Percentiles rank a stretch among this genome's conserved stretches.
phyloP scores from a whole-genome alignment of 30 jellyfish, hydroid and myxozoan genomes.

The Aurelia coerulea region DNA sequence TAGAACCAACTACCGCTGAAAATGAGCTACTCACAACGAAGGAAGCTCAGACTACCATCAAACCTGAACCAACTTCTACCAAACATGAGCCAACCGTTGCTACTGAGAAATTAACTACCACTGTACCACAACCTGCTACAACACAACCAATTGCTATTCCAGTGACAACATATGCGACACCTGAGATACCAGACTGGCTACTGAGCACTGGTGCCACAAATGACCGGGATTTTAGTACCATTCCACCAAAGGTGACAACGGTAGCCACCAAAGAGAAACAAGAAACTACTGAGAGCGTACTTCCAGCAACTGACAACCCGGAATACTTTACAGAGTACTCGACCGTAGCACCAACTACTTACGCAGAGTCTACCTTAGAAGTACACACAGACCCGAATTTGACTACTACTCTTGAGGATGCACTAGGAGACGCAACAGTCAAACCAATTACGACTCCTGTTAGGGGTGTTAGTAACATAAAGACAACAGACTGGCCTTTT shows the following conservation, averaged over 20 bases:
- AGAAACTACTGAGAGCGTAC: no score
- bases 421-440: neutral
- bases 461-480: neutral
- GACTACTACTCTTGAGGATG: constrained; percentile 1
- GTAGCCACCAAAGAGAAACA: no score
- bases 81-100: neutral
- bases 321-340: no score
- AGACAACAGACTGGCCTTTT: neutral
- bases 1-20: neutral
- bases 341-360: no score
- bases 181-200: neutral
- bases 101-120: neutral
- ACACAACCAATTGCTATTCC: neutral
- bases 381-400: neutral
- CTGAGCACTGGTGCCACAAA: neutral
- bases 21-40: neutral
- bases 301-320: no score
- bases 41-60: neutral
- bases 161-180: neutral
- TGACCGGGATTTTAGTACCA: no score
- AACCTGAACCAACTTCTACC: neutral
- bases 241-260: no score
- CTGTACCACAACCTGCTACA: neutral
- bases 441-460: neutral
- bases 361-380: neutral